Evolutionary conservation across 2,888 invertebrate species (phyloP), one percentile per base, ranked within the genome.

Genomic region (Zele albiditarsus): DNA sequence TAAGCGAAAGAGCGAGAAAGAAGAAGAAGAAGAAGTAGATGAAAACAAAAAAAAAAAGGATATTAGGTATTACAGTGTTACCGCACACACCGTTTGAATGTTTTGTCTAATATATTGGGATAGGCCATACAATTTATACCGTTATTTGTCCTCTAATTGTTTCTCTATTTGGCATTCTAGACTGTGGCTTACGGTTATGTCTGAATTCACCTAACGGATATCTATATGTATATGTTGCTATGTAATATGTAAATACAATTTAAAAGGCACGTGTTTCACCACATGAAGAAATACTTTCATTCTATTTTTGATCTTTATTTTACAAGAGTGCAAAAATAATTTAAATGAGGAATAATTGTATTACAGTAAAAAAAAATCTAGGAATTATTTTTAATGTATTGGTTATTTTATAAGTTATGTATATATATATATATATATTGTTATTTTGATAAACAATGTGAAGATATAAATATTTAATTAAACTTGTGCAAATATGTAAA

Each of bases 41-140:
- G 70, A 63, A 58, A 58, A 53, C 8, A 70, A n/a, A 27, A 25
- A 65, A 65, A 16, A 20, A 53, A 20, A 53, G 20, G 53, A 53
- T 53, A 53, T 53, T 53, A 28, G 12, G 12, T 62, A 27, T 16
- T 28, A n/a, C 16, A n/a, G 25, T 69, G 57, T 71, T 68, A 68
- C 66, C 69, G 75, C 71, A 77, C 27, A 68, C 20, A 33, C 73
- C 53, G 10, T 53, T 53, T 71, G 68, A 65, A 60, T 73, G 75
- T 75, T 76, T 76, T 58, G 71, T 73, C 75, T 76, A 76, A 75
- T 74, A 73, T 62, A 78, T 79, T 80, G 80, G 77, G 79, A 80
- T 80, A 80, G 80, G 79, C 78, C 79, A 77, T 68, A 71, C 42
- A 69, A 49, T 75, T 72, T 78, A 33, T 73, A 80, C 80, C 80